A percentile compares a stretch with the other conserved stretches of the same genome.
Conservation (phyloP, 1,140 invertebrate genomes). For the Pogonomyrmex californicus region DNA sequence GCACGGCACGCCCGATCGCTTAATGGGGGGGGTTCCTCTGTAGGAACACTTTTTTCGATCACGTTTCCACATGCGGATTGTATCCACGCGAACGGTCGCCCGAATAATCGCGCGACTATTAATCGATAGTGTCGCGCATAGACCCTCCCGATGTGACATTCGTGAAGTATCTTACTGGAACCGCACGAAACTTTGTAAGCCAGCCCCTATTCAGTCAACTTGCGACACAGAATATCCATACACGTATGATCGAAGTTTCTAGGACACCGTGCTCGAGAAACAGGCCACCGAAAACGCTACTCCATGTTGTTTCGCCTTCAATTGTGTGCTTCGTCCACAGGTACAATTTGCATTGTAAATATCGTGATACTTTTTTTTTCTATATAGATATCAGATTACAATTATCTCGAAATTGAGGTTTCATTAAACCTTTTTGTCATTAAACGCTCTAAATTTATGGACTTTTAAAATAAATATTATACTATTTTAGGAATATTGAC, state of each 20-base stretch:
- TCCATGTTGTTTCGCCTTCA: neutral
- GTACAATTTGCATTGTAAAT: neutral
- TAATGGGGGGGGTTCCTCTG: conserved; percentile 28
- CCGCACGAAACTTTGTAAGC: conserved; percentile 1
- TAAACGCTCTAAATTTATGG: neutral
- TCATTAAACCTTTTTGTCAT: neutral
- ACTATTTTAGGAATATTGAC: neutral
- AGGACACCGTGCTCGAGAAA: conserved; percentile 30
- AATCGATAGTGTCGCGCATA: conserved; percentile 40
- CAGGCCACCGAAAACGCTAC: conserved; percentile 2
- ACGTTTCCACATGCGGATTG: neutral
- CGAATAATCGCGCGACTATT: conserved; percentile 32
- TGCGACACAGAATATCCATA: conserved; percentile 39
- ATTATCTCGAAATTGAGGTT: neutral
- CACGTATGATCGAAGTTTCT: conserved; percentile 19
- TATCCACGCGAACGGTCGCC: neutral
- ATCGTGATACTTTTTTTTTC: neutral
- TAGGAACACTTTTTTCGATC: conserved; percentile 16
- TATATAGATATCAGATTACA: neutral
- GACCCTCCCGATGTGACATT: conserved; percentile 8
- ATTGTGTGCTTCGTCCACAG: neutral
- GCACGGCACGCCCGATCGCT: conserved; percentile 33
- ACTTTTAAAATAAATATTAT: neutral
- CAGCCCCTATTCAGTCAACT: conserved; percentile 15
- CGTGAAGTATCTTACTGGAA: neutral